phyloP scores from a whole-genome alignment of 2,113 vertebrate species.

The Micronisus gabar region DNA sequence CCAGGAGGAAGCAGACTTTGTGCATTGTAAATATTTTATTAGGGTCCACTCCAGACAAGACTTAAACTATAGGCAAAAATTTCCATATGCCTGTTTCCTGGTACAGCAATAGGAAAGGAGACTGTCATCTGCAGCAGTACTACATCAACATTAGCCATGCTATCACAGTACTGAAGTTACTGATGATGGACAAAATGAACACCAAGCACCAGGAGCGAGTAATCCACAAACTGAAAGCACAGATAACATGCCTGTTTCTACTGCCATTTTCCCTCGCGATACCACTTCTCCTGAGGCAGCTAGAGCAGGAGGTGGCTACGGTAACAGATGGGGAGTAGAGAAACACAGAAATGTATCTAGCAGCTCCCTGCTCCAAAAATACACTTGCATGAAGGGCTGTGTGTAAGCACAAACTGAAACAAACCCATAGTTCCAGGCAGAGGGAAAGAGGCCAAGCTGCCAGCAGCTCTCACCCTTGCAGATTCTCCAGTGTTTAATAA shows the following conservation, averaged over 20 bases:
- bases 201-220: neutral
- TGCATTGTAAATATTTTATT: neutral
- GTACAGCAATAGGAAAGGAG: neutral
- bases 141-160: accelerated
- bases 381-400: neutral
- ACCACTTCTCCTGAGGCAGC: neutral
- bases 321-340: slow-evolving; percentile 22
- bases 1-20: neutral
- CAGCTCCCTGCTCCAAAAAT: slow-evolving; percentile 25
- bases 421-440: neutral
- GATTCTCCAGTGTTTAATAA: neutral
- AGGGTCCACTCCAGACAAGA: neutral
- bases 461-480: neutral
- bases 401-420: neutral
- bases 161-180: neutral
- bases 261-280: neutral
- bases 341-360: neutral
- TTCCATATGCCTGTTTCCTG: neutral
- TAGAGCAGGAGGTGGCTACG: neutral
- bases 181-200: neutral
- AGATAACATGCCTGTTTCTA: neutral
- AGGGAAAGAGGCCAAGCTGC: neutral
- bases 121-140: neutral
- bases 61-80: neutral
- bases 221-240: neutral